Evolutionary conservation across 1,140 invertebrate species (phyloP), one percentile per base, ranked within the genome.

Genomic region (Cephus cinctus): DNA sequence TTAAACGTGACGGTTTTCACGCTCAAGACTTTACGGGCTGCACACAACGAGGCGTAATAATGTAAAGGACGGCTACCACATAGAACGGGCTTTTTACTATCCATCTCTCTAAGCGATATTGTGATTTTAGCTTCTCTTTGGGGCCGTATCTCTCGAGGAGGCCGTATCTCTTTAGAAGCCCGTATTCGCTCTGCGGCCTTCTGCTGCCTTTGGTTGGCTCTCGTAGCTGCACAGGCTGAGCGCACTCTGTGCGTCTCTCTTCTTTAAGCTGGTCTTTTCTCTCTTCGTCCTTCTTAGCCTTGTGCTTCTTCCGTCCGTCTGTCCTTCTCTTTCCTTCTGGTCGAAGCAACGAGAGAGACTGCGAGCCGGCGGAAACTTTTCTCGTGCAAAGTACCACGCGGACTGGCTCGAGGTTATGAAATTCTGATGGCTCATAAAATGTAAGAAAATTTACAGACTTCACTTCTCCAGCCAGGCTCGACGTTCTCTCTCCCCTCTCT

Each of bases 351-450:
- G 53, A 40, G 58, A 43, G 49, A 55, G 57, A 52, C 46, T 50
- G 38, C 50, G 54, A 62, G 61, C 56, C 59, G 54, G 45, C 47
- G 50, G 55, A 75, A 75, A 75, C 66, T 75, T 76, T 76, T 75
- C 67, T 61, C 67, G 71, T 68, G 74, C 70, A 75, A 76, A 76
- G 74, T 76, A 76, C 72, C 71, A 74, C 71, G 69, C 72, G 72
- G 70, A 75, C 75, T 76, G 75, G 71, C 75, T 75, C 69, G 73
- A 73, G 73, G 72, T 77, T 76, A 77, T 76, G 75, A 75, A 77
- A 75, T 77, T 77, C 72, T 77, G 75, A 77, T 77, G 72, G 73
- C 71, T 77, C 75, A 76, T 77, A 77, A 76, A 77, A 77, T 76
- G 73, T 76, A 77, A 75, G 75, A 77, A 77, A 77, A 76, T 76